Conservation (phyloP, 2,797 vertebrate genomes). For the Acanthiza pusilla region DNA sequence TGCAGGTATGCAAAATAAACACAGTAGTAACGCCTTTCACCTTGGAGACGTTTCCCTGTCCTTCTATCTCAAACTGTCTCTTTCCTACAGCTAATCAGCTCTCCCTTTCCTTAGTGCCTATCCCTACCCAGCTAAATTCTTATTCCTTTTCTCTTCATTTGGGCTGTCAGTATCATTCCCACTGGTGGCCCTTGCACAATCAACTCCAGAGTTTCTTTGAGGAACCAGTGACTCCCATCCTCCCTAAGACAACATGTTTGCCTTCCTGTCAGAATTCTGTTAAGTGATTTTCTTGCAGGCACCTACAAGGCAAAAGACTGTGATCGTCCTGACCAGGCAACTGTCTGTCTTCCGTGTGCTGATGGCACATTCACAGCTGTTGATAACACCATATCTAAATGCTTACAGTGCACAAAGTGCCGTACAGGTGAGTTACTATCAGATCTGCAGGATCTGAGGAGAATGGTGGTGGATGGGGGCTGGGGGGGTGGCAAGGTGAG, state of each 20-base stretch:
- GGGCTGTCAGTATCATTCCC: not conserved
- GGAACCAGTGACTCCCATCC: not conserved
- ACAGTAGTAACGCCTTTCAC: not conserved
- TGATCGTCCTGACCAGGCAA: not conserved
- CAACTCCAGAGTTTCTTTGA: not conserved
- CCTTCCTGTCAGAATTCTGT: not conserved
- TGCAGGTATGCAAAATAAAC: slow-evolving; percentile 38
- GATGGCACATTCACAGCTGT: slow-evolving; percentile 12
- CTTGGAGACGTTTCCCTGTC: not conserved
- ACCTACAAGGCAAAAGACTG: slow-evolving; percentile 61
- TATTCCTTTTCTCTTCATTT: not conserved
- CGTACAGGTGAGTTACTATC: not conserved
- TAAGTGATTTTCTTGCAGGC: slow-evolving; percentile 37
- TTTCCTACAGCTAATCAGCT: not conserved
- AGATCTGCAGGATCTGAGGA: not conserved
- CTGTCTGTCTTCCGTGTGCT: not conserved
- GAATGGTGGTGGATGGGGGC: not conserved
- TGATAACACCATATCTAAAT: slow-evolving; percentile 44
- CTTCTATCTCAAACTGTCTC: not conserved
- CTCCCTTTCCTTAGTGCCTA: not conserved
- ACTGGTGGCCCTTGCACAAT: not conserved
- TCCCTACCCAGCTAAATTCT: not conserved
- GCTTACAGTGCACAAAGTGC: slow-evolving; percentile 21
- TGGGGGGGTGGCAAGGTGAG: not conserved
- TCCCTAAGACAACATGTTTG: fast-evolving